Conservation (phyloP, 2,113 vertebrate genomes). For the Pagrus major region DNA sequence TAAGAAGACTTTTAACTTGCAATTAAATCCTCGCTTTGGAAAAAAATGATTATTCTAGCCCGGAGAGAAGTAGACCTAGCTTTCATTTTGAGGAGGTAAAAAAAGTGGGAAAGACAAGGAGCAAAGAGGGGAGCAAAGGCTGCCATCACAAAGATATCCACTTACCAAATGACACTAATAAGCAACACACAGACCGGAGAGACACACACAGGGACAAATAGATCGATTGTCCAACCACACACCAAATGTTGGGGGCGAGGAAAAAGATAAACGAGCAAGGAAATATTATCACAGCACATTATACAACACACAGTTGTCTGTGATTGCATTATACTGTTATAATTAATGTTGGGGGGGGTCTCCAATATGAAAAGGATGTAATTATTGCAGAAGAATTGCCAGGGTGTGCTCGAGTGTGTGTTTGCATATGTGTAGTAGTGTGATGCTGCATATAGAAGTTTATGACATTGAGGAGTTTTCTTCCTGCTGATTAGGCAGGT, state of each 20-base stretch:
- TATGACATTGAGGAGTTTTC: conserved; percentile 70
- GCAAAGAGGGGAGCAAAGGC: conserved; percentile 32
- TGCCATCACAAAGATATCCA: conserved; percentile 56
- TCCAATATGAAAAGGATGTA: conserved; percentile 65
- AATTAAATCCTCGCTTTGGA: conserved; percentile 76
- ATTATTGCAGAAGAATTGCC: conserved; percentile 62
- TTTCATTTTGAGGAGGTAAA: conserved; percentile 47
- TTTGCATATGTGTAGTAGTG: neutral
- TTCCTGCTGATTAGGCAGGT: conserved; percentile 71
- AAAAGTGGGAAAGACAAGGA: too few species aligned
- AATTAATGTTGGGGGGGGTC: conserved; percentile 62
- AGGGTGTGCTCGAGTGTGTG: neutral
- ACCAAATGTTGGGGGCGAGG: conserved; percentile 10
- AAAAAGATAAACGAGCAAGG: conserved; percentile 61
- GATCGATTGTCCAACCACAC: conserved; percentile 47
- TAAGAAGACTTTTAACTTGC: conserved; percentile 70
- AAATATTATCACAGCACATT: conserved; percentile 68
- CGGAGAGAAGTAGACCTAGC: conserved; percentile 48
- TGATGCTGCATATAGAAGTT: conserved; percentile 37
- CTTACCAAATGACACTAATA: conserved; percentile 63
- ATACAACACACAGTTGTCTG: conserved; percentile 52
- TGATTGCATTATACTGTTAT: conserved; percentile 69
- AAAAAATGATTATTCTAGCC: conserved; percentile 68
- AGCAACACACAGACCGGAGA: conserved; percentile 39
- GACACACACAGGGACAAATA: conserved; percentile 52